Evolutionary conservation across 2,113 vertebrate species (phyloP).

Genomic region (Puntigrus tetrazona): DNA sequence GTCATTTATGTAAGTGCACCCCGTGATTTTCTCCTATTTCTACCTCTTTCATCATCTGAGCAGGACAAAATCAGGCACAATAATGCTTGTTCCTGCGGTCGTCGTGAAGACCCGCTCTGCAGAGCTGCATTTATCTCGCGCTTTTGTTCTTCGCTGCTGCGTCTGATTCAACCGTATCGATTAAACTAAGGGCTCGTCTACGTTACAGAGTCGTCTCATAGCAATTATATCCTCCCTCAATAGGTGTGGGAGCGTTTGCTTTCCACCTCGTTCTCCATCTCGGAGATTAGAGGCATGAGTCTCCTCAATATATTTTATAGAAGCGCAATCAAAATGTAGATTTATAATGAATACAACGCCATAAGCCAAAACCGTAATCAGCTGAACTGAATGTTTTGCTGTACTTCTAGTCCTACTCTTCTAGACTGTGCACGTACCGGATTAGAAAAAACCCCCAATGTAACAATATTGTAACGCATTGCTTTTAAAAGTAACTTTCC

Average conservation of each 20-base stretch:
- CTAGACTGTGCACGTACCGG: too few relatives aligned
- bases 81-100: not conserved
- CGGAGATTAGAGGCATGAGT: not conserved
- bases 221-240: conserved; percentile 14
- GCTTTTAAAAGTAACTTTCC: too few relatives aligned
- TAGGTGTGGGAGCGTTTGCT: not conserved
- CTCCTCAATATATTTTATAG: not conserved
- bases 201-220: not conserved
- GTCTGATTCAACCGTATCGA: conserved; percentile 27
- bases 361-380: not conserved
- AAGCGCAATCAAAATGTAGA: not conserved
- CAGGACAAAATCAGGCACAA: conserved; percentile 11
- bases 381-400: not conserved
- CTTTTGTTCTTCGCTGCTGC: conserved; percentile 16
- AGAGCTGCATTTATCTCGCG: not conserved
- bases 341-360: not conserved
- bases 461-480: too few relatives aligned
- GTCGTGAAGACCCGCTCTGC: not conserved
- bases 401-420: too few relatives aligned
- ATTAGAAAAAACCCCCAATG: too few relatives aligned
- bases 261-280: not conserved
- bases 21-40: not conserved
- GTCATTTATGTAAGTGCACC: conserved; percentile 20
- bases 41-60: conserved; percentile 8
- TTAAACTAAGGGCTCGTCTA: not conserved